phyloP scores from a whole-genome alignment of 2,113 vertebrate genomes.

The Lynx canadensis region DNA sequence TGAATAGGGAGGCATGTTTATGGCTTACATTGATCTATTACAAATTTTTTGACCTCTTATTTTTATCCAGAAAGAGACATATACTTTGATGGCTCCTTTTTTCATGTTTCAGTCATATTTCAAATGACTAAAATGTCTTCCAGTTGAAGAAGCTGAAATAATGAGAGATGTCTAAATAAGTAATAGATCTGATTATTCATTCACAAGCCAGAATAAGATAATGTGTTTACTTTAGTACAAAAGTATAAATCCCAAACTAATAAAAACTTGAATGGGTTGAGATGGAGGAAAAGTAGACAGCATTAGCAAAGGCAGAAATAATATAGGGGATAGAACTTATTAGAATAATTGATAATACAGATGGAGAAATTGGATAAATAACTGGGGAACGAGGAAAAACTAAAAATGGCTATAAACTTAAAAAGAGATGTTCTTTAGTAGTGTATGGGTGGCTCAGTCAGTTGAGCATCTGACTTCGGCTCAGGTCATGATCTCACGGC shows the following conservation, averaged over 20 bases:
- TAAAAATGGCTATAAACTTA: background rate
- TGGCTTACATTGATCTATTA: background rate
- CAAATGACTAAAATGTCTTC: background rate
- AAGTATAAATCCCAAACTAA: background rate
- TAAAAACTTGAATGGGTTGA: background rate
- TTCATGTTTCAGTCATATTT: background rate
- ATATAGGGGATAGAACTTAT: background rate
- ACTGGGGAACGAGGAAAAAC: background rate
- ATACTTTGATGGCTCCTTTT: background rate
- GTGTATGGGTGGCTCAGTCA: no score
- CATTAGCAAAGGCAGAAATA: background rate
- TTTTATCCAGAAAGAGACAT: background rate
- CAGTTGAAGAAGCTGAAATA: background rate
- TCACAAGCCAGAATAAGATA: background rate
- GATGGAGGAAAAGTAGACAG: background rate
- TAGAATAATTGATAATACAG: background rate
- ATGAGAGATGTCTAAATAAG: slow-evolving; percentile 15
- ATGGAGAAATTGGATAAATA: background rate
- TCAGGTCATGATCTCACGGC: no score
- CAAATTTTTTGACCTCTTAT: background rate
- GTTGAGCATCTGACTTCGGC: no score
- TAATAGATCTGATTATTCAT: background rate
- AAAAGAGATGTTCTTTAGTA: background rate
- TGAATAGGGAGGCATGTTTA: background rate
- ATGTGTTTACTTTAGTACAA: background rate